phyloP scores from a whole-genome alignment of 2,113 vertebrate genomes.

The Seriola aureovittata region DNA sequence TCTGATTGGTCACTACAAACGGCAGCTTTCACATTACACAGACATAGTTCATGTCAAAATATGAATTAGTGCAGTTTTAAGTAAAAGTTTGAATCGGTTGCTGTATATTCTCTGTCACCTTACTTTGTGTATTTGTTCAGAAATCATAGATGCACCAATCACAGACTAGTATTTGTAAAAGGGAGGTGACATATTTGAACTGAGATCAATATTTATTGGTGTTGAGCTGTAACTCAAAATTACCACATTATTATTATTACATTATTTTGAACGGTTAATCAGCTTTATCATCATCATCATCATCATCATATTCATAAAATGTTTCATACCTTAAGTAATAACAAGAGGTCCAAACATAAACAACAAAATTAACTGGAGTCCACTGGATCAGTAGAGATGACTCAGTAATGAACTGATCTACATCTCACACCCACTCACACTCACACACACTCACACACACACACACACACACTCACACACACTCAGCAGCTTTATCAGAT shows the following conservation, averaged over 20 bases:
- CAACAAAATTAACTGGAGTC: not conserved
- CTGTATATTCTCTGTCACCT: not conserved
- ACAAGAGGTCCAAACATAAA: not conserved
- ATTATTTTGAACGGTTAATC: not conserved
- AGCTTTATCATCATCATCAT: not conserved
- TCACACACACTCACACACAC: constrained; percentile 13
- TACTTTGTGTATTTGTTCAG: not conserved
- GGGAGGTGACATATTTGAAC: not conserved
- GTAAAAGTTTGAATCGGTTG: not conserved
- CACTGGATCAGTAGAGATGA: constrained; percentile 1
- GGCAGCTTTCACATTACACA: not conserved
- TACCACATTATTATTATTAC: too few relatives aligned
- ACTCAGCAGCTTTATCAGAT: constrained; percentile 27
- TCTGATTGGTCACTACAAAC: too few relatives aligned
- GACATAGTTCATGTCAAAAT: not conserved
- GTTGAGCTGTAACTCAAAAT: not conserved
- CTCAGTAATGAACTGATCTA: constrained; percentile 21
- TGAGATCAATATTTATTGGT: not conserved
- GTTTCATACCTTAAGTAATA: not conserved
- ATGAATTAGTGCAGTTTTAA: not conserved
- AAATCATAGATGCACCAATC: not conserved
- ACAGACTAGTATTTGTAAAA: not conserved
- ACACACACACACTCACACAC: constrained; percentile 22
- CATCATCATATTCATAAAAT: not conserved
- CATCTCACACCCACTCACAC: constrained; percentile 7